Evolutionary conservation across 2,113 vertebrate species (phyloP), one percentile per base, ranked within the genome.

Genomic region (Centropus unirufus): DNA sequence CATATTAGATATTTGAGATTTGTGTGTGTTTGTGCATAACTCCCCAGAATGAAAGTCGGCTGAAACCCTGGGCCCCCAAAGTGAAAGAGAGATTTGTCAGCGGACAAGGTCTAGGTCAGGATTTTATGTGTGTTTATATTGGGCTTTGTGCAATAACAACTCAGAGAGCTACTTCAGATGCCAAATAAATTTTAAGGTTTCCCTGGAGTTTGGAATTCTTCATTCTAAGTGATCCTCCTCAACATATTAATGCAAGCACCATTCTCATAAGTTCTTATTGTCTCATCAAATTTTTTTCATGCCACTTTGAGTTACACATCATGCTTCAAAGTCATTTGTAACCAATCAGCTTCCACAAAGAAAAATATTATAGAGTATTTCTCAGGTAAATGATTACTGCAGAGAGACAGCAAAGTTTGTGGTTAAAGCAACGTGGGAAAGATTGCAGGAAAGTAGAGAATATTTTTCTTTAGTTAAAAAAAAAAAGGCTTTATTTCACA

Each of bases 201-300:
- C 81, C 79, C 73, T 64, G 64, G 16, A 52, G 74, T 94, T 79
- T 62, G 72, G 73, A 93, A 92, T 93, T 68, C 59, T 89, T 78
- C 95, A 75, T 83, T 74, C n/a, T 51, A 79, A 87, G 74, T 52
- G 63, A 76, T 95, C 75, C 77, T 94, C 52, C 70, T 59, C 3
- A 52, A 96, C 83, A 92, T 92, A 96, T 80, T 77, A 96, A 89
- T 93, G 89, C 82, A 94, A 62, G 15, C 79, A 54, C 47, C 39
- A 52, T 93, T 75, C 80, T 64, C 66, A 14, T 78, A 94, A 92
- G 42, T 91, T 96, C 73, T 83, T 72, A 91, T 78, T 70, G 91
- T 76, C 59, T 89, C 55, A 88, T 95, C 73, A 74, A 91, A 84
- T 95, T 91, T 44, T 89, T 83, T 82, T 82, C 83, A 63, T 54